Percentiles rank a stretch among this genome's conserved stretches.
These are phyloP conservation scores for Apotomis capreana DNA, from an alignment of 2,888 invertebrate species.

Conservation along the genomic window DNA sequence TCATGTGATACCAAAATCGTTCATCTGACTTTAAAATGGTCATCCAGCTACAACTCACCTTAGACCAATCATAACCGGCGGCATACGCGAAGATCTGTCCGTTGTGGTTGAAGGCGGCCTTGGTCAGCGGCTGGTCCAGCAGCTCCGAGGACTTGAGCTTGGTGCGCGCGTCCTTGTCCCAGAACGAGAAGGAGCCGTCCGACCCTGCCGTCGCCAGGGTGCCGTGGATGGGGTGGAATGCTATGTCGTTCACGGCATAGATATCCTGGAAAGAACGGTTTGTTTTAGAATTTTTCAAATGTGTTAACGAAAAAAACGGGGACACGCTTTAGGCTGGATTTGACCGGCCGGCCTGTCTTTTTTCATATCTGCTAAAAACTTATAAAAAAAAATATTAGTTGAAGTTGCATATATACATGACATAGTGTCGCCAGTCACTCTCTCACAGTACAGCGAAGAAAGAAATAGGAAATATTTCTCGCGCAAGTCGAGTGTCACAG, in stretches of 20 bases:
- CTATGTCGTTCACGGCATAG: constrained; percentile 94
- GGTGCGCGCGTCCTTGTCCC: constrained; percentile 99
- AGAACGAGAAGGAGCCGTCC: constrained; percentile 98
- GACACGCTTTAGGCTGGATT: too few species aligned
- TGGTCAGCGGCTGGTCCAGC: constrained; percentile 96
- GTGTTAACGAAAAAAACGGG: too few species aligned
- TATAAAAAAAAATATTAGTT: too few species aligned
- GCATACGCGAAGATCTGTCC: constrained; percentile 99
- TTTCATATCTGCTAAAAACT: too few species aligned
- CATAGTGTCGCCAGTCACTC: too few species aligned
- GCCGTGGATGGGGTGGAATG: constrained; percentile 98
- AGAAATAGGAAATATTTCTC: too few species aligned
- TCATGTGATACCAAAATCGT: background rate
- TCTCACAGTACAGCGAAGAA: too few species aligned
- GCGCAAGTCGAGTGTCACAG: too few species aligned
- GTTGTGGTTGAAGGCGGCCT: constrained; percentile 96
- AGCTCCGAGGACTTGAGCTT: constrained; percentile 98
- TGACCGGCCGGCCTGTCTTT: too few species aligned
- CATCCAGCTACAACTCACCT: constrained; percentile 79
- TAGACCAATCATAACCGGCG: constrained; percentile 99
- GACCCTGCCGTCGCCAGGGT: constrained; percentile 98
- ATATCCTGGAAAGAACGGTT: constrained; percentile 78
- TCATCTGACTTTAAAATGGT: too few species aligned
- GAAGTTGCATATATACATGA: too few species aligned
- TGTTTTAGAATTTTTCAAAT: too few species aligned